Evolutionary conservation across 2,113 vertebrate genomes (phyloP).

Genomic region (Accipiter virgatus): DNA sequence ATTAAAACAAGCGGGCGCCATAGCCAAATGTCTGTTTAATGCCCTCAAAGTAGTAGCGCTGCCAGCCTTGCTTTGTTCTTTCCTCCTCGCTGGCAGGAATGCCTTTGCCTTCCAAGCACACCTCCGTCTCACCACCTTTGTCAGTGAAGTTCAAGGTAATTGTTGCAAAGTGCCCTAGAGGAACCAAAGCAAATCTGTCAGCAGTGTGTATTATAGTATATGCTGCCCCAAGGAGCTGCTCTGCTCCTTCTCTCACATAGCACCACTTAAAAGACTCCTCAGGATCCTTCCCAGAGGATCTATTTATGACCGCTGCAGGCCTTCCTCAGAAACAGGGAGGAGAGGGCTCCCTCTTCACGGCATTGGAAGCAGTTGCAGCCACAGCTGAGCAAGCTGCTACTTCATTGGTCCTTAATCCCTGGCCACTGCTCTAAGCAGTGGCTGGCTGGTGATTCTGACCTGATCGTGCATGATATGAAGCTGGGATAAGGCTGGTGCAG

Average conservation of each 20-base stretch:
- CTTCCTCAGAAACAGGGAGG: neutral
- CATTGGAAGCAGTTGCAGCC: neutral
- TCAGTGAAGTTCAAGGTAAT: slow-evolving; percentile 82
- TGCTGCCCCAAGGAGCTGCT: neutral
- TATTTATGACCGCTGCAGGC: neutral
- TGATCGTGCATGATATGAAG: neutral
- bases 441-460: neutral
- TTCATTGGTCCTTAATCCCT: neutral
- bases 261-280: neutral
- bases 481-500: neutral
- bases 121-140: slow-evolving; percentile 82
- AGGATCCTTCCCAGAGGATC: neutral
- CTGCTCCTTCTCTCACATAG: neutral
- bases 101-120: slow-evolving; percentile 82
- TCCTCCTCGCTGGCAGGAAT: slow-evolving; percentile 87
- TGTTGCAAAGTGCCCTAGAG: slow-evolving; percentile 86
- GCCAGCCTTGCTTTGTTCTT: slow-evolving; percentile 89
- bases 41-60: slow-evolving; percentile 89
- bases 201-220: neutral
- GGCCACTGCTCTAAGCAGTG: neutral
- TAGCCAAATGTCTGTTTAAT: slow-evolving; percentile 96
- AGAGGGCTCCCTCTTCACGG: neutral
- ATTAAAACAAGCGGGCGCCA: slow-evolving; percentile 87
- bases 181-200: slow-evolving; percentile 26
- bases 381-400: neutral